Percentiles rank a stretch among this genome's conserved stretches.
Evolutionary conservation across 2,888 invertebrate species (phyloP).

Genomic region (Microplitis manilae): DNA sequence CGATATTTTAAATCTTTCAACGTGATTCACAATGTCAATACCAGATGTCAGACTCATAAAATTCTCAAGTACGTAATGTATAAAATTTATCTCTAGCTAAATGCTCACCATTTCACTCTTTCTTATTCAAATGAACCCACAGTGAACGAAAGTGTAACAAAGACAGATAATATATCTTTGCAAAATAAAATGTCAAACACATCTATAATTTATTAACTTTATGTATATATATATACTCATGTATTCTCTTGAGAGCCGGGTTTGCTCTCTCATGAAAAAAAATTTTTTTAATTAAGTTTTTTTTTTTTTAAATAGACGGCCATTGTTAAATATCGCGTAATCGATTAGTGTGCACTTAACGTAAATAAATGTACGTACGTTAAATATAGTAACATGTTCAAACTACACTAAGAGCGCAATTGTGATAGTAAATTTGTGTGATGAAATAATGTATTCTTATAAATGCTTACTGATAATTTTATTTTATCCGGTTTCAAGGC

Average conservation of each 20-base stretch:
- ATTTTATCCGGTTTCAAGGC: background rate
- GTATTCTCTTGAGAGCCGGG: background rate
- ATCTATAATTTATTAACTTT: too few relatives aligned
- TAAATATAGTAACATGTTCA: constrained; percentile 4
- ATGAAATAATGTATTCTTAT: constrained; percentile 12
- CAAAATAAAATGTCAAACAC: too few relatives aligned
- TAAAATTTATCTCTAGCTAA: too few relatives aligned
- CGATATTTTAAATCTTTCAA: too few relatives aligned
- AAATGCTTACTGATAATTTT: constrained; percentile 1
- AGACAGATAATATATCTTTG: too few relatives aligned
- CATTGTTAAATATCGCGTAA: constrained; percentile 42
- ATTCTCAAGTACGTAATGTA: too few relatives aligned
- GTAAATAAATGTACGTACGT: constrained; percentile 14
- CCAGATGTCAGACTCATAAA: too few relatives aligned
- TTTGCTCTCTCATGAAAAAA: background rate
- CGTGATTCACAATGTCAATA: too few relatives aligned
- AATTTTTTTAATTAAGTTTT: background rate
- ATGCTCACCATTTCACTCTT: too few relatives aligned
- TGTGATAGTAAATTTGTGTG: constrained; percentile 8
- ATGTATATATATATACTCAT: background rate
- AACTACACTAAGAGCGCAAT: constrained; percentile 1
- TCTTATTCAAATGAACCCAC: too few relatives aligned
- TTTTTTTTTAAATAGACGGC: constrained; percentile 43
- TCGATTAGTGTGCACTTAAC: constrained; percentile 40
- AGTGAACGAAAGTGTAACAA: too few relatives aligned